Evolutionary conservation across 2,888 invertebrate species (phyloP).

Genomic region (Eupithecia inturbata): DNA sequence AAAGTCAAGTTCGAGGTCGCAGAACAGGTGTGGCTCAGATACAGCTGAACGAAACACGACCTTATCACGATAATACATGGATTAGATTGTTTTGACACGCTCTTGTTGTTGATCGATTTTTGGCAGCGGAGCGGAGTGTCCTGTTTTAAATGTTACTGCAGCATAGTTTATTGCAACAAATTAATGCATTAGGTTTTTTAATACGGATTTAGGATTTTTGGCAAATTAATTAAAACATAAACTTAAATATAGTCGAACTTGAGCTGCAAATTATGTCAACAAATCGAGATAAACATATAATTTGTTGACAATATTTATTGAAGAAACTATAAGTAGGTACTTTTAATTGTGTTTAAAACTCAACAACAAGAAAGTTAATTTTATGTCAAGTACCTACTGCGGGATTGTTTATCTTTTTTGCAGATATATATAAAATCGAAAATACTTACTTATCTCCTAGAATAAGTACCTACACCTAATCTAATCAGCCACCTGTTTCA

Average conservation of each 20-base stretch:
- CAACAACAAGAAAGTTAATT: no score
- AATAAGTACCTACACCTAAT: not conserved
- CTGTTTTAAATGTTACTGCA: conserved; percentile 1
- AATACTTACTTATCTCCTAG: not conserved
- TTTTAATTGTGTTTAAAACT: no score
- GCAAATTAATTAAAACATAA: not conserved
- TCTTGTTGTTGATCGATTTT: conserved; percentile 8
- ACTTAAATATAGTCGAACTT: not conserved
- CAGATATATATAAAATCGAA: no score
- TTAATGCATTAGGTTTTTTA: not conserved
- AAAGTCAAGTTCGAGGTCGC: conserved; percentile 43
- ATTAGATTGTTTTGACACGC: not conserved
- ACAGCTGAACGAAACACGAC: conserved; percentile 22
- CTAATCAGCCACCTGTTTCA: not conserved
- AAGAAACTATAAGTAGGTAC: no score
- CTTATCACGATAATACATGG: conserved; percentile 11
- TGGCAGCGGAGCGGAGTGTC: not conserved
- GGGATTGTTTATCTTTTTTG: no score
- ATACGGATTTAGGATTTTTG: not conserved
- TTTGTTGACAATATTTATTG: no score
- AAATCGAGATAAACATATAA: no score
- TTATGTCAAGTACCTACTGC: no score
- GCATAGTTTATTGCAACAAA: not conserved
- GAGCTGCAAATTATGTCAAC: no score
- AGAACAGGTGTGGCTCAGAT: conserved; percentile 33